Conservation (phyloP, 2,113 vertebrate genomes). For the Orthonyx spaldingii region DNA sequence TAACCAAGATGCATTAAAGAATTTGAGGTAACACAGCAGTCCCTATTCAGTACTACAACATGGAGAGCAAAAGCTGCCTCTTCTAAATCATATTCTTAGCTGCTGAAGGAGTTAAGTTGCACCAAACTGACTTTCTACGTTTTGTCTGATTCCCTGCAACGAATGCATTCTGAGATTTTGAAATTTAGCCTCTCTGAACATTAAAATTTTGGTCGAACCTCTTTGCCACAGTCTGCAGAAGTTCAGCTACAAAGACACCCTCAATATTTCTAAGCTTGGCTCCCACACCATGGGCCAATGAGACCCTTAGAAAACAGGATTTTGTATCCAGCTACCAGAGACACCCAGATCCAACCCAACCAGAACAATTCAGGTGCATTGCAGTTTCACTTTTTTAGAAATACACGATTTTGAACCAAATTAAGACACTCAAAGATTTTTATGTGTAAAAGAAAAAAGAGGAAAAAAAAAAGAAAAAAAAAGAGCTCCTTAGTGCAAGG, state of each 20-base stretch:
- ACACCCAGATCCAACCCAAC: background rate
- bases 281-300: background rate
- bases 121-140: background rate
- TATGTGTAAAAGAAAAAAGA: background rate
- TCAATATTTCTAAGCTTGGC: background rate
- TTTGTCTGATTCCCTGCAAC: background rate
- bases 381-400: background rate
- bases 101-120: background rate
- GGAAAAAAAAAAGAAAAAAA: background rate
- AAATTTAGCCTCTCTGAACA: background rate
- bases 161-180: background rate
- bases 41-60: background rate
- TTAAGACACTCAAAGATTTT: background rate
- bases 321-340: background rate
- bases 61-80: background rate
- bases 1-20: conserved; percentile 12
- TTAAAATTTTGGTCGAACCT: background rate
- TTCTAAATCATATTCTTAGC: background rate
- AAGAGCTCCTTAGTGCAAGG: background rate
- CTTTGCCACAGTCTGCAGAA: background rate
- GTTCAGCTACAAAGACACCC: background rate
- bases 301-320: background rate
- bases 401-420: background rate
- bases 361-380: background rate
- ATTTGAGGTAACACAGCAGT: background rate